Conservation (phyloP, 2,797 vertebrate species). For the Erpetoichthys calabaricus region DNA sequence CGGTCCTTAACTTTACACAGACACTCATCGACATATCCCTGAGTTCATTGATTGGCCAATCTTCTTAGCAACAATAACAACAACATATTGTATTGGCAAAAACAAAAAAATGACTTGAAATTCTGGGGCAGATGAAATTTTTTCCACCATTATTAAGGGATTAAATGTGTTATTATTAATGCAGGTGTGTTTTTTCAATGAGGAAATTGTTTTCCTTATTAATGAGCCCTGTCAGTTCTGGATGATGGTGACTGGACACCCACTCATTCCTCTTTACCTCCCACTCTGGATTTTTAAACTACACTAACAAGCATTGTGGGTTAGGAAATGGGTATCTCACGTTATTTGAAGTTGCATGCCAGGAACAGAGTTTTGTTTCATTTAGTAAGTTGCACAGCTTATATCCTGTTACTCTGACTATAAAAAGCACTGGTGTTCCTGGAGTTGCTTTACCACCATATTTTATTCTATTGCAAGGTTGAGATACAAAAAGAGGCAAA, state of each 20-base stretch:
- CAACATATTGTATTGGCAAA: slow-evolving; percentile 19
- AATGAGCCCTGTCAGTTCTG: slow-evolving; percentile 13
- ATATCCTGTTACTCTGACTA: slow-evolving; percentile 3
- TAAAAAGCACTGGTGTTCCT: not conserved
- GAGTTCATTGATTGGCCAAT: slow-evolving; percentile 8
- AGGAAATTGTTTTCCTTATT: slow-evolving; percentile 27
- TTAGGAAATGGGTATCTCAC: slow-evolving; percentile 12
- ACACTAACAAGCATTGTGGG: slow-evolving; percentile 4
- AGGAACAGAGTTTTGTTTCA: not conserved
- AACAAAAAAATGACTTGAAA: slow-evolving; percentile 18
- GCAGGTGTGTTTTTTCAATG: slow-evolving; percentile 54
- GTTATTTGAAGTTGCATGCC: slow-evolving; percentile 6
- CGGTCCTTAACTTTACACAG: too few species aligned
- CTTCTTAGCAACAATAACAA: slow-evolving; percentile 26
- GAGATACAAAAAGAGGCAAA: too few species aligned
- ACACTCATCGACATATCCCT: too few species aligned
- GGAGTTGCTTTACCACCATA: too few species aligned
- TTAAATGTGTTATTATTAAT: slow-evolving; percentile 37
- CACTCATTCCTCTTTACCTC: not conserved
- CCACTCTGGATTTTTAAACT: slow-evolving; percentile 10
- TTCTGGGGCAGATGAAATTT: slow-evolving; percentile 11
- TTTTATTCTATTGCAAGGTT: too few species aligned
- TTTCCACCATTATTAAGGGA: slow-evolving; percentile 34
- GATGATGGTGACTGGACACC: slow-evolving; percentile 5
- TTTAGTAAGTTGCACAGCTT: slow-evolving; percentile 3